Evolutionary conservation across 2,797 vertebrate species (phyloP).

Genomic region (Danio albolineatus): DNA sequence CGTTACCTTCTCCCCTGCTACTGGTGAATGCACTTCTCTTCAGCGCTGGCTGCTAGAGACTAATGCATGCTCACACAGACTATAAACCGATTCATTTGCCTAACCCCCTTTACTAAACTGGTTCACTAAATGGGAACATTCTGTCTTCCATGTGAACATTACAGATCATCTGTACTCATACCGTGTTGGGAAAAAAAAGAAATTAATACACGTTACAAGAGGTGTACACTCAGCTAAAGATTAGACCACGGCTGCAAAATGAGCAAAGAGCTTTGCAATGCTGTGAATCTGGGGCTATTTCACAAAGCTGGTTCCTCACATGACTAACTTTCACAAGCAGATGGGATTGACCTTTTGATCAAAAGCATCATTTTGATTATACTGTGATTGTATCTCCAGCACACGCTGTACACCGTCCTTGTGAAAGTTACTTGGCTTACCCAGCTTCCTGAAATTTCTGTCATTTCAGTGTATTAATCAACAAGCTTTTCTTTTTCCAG

Average conservation of each 20-base stretch:
- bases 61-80: conserved; percentile 74
- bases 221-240: conserved; percentile 67
- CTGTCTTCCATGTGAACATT: conserved; percentile 67
- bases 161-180: conserved; percentile 71
- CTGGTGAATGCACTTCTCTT: conserved; percentile 57
- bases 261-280: conserved; percentile 70
- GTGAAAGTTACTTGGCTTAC: conserved; percentile 77
- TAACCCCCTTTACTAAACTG: conserved; percentile 61
- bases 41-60: conserved; percentile 65
- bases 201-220: conserved; percentile 63
- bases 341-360: conserved; percentile 12
- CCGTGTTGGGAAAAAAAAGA: conserved; percentile 56
- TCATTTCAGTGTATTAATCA: conserved; percentile 64
- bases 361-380: not conserved
- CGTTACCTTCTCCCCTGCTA: conserved; percentile 63
- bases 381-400: not conserved
- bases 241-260: conserved; percentile 70
- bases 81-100: conserved; percentile 50
- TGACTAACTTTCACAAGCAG: conserved; percentile 77
- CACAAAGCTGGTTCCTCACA: conserved; percentile 75
- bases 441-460: conserved; percentile 76
- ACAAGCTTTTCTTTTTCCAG: conserved; percentile 68
- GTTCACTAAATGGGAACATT: conserved; percentile 70
- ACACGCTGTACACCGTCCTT: conserved; percentile 65
- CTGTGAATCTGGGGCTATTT: conserved; percentile 74